Percentiles rank a stretch among this genome's conserved stretches.
These are phyloP conservation scores for Aegithalos caudatus DNA, from an alignment of 2,113 vertebrate genomes.

Conservation along the genomic window DNA sequence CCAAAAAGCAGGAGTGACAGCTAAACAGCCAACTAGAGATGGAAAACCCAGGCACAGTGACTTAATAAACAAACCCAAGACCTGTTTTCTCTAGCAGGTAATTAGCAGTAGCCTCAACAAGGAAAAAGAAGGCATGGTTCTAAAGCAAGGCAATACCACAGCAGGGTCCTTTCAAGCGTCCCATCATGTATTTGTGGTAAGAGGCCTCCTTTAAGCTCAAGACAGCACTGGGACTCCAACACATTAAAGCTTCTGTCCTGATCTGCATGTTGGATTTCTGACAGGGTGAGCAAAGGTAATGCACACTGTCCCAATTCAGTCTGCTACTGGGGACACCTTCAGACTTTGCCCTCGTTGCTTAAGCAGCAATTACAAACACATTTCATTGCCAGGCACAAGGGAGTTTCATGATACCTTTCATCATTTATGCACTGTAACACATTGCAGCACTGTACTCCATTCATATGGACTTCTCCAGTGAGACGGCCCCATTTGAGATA, in stretches of 20 bases:
- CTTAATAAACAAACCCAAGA: not conserved
- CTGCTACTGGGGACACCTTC: not conserved
- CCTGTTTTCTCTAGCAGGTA: not conserved
- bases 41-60: not conserved
- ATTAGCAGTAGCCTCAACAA: not conserved
- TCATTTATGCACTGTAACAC: not conserved
- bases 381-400: not conserved
- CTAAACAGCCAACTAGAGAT: not conserved
- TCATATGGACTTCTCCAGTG: not conserved
- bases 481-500: not conserved
- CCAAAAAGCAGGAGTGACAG: not conserved
- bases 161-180: not conserved
- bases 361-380: not conserved
- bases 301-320: not conserved
- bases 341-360: not conserved
- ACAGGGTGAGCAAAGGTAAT: not conserved
- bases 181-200: not conserved
- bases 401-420: not conserved
- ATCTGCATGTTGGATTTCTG: not conserved
- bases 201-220: not conserved
- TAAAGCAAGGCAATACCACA: not conserved
- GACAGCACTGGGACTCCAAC: not conserved
- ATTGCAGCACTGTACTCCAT: not conserved
- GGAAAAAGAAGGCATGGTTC: not conserved
- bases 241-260: not conserved